These are phyloP conservation scores for Tetragonula carbonaria DNA, from an alignment of 2,888 invertebrate genomes.

Conservation along the genomic window DNA sequence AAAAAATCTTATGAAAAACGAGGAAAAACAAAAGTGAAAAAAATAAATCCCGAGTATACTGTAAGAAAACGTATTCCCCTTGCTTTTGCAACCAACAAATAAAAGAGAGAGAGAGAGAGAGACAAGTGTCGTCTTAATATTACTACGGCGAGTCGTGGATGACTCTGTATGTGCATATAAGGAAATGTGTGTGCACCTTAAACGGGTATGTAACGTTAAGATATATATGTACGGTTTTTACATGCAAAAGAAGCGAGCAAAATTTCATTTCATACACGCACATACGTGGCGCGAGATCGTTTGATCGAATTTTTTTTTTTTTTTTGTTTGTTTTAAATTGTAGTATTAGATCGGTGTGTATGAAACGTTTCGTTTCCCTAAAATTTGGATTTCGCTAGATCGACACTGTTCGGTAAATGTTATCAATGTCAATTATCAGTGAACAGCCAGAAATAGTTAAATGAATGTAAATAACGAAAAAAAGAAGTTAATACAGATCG, in stretches of 20 bases:
- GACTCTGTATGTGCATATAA: not conserved
- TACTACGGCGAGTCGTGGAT: conserved; percentile 4
- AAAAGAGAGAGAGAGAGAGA: not conserved
- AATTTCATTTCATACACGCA: not conserved
- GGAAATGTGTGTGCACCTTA: not conserved
- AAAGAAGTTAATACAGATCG: too few relatives aligned
- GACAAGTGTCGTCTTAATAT: conserved; percentile 10
- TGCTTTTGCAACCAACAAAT: conserved; percentile 33
- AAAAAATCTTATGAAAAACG: not conserved
- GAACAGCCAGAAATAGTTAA: too few relatives aligned
- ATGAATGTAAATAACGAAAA: too few relatives aligned
- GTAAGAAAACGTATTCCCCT: conserved; percentile 38
- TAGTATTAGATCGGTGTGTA: too few relatives aligned
- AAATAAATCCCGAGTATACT: conserved; percentile 15
- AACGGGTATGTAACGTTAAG: conserved; percentile 29
- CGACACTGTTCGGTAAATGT: too few relatives aligned
- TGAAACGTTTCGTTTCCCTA: too few relatives aligned
- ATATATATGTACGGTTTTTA: conserved; percentile 26
- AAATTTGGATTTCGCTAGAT: too few relatives aligned
- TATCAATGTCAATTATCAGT: too few relatives aligned
- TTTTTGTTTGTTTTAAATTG: too few relatives aligned
- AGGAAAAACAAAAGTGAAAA: not conserved
- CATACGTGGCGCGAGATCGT: not conserved
- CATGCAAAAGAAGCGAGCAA: conserved; percentile 33
- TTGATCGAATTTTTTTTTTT: too few relatives aligned